phyloP scores from a whole-genome alignment of 1,140 invertebrate genomes.

The Pseudomyrmex cubaensis region DNA sequence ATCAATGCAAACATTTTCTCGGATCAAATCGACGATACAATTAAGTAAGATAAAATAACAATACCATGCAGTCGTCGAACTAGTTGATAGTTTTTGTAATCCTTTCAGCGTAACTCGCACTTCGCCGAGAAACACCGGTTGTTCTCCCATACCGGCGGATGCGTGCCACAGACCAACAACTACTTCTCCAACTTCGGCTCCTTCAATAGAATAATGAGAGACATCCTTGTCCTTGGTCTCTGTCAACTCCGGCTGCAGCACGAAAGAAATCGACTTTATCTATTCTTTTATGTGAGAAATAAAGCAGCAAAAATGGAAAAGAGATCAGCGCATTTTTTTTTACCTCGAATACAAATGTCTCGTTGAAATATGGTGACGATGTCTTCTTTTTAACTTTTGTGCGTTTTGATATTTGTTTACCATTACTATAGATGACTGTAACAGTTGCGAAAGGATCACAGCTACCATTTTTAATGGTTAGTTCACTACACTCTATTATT shows the following conservation, averaged over 20 bases:
- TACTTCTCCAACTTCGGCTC: constrained; percentile 89
- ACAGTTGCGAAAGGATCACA: constrained; percentile 96
- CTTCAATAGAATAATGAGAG: constrained; percentile 83
- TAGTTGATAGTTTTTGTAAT: constrained; percentile 87
- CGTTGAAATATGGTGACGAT: constrained; percentile 94
- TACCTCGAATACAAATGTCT: constrained; percentile 95
- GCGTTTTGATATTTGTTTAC: constrained; percentile 92
- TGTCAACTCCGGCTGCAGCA: constrained; percentile 77
- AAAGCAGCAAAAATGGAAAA: background rate
- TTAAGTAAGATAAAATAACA: background rate
- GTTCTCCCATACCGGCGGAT: constrained; percentile 89
- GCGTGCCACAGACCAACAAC: constrained; percentile 95
- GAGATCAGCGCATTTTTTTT: constrained; percentile 15
- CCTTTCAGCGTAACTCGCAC: constrained; percentile 91
- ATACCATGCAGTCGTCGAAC: constrained; percentile 87
- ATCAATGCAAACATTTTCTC: background rate
- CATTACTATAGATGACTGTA: constrained; percentile 92
- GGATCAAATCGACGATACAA: background rate
- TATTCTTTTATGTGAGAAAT: no score
- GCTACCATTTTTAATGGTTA: constrained; percentile 94
- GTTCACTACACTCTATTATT: constrained; percentile 93
- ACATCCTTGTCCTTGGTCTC: constrained; percentile 83
- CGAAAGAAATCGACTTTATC: background rate
- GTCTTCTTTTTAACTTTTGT: constrained; percentile 96
- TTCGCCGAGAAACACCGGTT: constrained; percentile 93